A percentile compares a stretch with the other conserved stretches of the same genome.
These are phyloP conservation scores for Ethmia dodecea DNA, from an alignment of 2,888 invertebrate genomes.

Conservation along the genomic window DNA sequence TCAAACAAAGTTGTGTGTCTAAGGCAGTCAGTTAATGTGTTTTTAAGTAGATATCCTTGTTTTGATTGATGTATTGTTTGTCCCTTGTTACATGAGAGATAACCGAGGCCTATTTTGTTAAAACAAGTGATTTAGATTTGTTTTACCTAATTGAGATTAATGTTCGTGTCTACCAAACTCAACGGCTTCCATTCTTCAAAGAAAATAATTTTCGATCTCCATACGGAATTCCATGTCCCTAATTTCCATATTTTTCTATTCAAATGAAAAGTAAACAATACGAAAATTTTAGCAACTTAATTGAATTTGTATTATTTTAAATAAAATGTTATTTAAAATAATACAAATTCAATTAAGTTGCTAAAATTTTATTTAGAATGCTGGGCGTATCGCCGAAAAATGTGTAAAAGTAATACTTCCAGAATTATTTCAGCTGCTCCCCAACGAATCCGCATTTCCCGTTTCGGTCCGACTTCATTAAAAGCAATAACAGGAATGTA, in stretches of 20 bases:
- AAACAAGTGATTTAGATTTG: conserved; percentile 56
- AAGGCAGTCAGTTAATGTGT: conserved; percentile 50
- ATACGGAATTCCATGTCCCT: too few species aligned
- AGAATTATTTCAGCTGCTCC: conserved; percentile 23
- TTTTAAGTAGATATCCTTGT: conserved; percentile 69
- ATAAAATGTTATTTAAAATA: too few species aligned
- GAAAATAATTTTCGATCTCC: too few species aligned
- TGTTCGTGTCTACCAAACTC: conserved; percentile 26
- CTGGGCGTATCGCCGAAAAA: too few species aligned
- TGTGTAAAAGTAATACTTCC: conserved; percentile 21
- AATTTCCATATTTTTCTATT: too few species aligned
- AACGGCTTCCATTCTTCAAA: conserved; percentile 1
- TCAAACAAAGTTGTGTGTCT: conserved; percentile 31
- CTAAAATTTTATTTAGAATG: not conserved
- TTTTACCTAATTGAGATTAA: conserved; percentile 65
- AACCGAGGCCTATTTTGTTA: conserved; percentile 37
- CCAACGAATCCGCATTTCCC: conserved; percentile 13
- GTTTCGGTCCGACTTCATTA: conserved; percentile 42
- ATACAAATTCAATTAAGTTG: too few species aligned
- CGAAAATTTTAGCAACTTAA: not conserved
- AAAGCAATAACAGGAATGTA: conserved; percentile 38
- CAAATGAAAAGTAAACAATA: too few species aligned
- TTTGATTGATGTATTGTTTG: conserved; percentile 67
- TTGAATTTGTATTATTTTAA: too few species aligned
- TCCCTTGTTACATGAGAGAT: conserved; percentile 42